Evolutionary conservation across 2,888 invertebrate species (phyloP), one percentile per base, ranked within the genome.

Genomic region (Drosophila rubida): DNA sequence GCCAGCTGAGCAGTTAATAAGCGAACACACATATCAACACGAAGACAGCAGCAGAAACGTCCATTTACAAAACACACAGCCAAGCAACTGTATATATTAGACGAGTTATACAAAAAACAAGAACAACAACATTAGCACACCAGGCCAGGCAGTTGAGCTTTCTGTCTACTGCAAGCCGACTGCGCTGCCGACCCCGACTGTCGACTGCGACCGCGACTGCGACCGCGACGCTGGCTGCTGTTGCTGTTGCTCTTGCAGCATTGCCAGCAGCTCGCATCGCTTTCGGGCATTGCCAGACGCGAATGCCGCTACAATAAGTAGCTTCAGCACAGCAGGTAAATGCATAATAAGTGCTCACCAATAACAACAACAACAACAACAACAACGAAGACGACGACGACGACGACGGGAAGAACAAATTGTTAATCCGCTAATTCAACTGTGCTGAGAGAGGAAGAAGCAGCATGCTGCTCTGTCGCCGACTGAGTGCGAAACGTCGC

Each of bases 21-120:
- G 39, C 22, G 13, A 8, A 66, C 60, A 80, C 60, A 80, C 86
- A 85, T 80, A 86, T 78, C 80, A 84, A 64, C 59, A 67, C 45
- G 64, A 49, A 69, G 53, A 64, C 39, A 65, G 57, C 27, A 51
- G 41, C 27, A 23, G 41, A 64, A 71, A 86, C 87, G 87, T 82
- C 87, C 82, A 82, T 82, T 82, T 82, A 82, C 87, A 85, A 32
- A 32, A 11, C n/a, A 64, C 53, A 82, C 61, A 49, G 35, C 19
- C 41, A 80, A 50, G 25, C 19, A 9, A 30, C 51, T 51, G 51
- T 41, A 27, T 51, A 19, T 30, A 53, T 27, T 53, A 41, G 14
- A 4, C 35, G 9, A 37, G 19, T 22, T 50, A 14, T 51, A 50
- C 9, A 37, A 48, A 3, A 57, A 14, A 19, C 27, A 57, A 50